Base-by-base conservation (phyloP, 2,797 vertebrate species). In the Enteromius argenteus region DNA sequence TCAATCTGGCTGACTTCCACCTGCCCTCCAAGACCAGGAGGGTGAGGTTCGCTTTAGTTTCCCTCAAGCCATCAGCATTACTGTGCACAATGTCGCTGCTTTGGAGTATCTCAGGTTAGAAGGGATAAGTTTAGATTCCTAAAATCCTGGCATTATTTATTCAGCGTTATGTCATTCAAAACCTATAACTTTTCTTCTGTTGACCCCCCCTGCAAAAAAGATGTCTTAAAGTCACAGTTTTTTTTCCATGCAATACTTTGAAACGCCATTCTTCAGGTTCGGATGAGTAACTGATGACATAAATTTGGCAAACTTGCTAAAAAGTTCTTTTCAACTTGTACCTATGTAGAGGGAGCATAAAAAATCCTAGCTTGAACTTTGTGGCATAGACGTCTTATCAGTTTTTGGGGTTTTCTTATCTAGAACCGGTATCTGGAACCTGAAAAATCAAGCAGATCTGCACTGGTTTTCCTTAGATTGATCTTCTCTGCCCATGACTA, bases 1-100 rank as follows among this genome's bases (percentile, higher is more conserved):
- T 87, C 84, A 80, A 14, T 19, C 86, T 87, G 84, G 75, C 80
- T 80, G 84, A 86, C 86, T 84, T 87, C 82, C 81, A 78, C 51
- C 71, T 86, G 84, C 84, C 79, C 82, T 87, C 49, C 13, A 32
- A 64, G 23, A 83, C 60, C 81, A 83, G 8, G 35, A 79, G 77
- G 60, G 51, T 49, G 42, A 76, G 78, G 56, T 67, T 79, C 44
- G 32, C 53, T 60, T 68, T 17, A 19, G 23, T 15, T 71, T 76
- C 37, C 27, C 27, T 39, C 27, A 56, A 66, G 19, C 74, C 21
- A 21, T 39, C 9, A 19, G 46, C 21, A 1, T 75, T 69, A 53
- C 27, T 46, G 64, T 46, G 5, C 42, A 39, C 56, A 51, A 49
- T 73, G 15, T 44, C 27, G 17, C 80, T 77, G 10, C 56, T 62